Evolutionary conservation across 1,140 invertebrate species (phyloP).

Genomic region (Heliconius eleuchia): DNA sequence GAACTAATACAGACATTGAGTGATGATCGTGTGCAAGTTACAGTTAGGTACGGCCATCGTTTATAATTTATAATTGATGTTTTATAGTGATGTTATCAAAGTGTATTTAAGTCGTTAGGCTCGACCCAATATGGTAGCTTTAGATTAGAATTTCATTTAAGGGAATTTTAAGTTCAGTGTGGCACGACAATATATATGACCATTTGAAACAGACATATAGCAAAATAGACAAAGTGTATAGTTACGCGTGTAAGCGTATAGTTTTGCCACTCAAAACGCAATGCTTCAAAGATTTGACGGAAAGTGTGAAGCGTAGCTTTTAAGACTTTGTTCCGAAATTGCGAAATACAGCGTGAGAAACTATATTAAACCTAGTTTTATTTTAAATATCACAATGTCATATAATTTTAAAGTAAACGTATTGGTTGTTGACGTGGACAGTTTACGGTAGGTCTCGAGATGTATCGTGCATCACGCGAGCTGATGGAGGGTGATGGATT

Average conservation of each 20-base stretch:
- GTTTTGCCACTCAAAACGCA: too few species aligned
- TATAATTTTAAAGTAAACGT: background rate
- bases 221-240: too few species aligned
- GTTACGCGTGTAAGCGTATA: too few species aligned
- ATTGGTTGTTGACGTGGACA: background rate
- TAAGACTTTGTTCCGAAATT: too few species aligned
- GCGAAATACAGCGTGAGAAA: too few species aligned
- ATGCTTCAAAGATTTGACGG: too few species aligned
- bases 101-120: background rate
- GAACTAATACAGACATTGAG: background rate
- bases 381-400: background rate
- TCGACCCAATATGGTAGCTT: background rate
- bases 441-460: constrained; percentile 32
- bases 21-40: background rate
- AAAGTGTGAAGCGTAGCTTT: too few species aligned
- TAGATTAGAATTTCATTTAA: background rate
- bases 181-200: too few species aligned
- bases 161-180: background rate
- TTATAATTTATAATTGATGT: constrained; percentile 1
- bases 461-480: constrained; percentile 53
- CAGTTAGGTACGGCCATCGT: background rate
- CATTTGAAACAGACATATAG: too few species aligned
- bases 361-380: background rate
- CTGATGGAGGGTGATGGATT: constrained; percentile 21
- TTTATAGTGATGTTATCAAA: background rate